A percentile compares a stretch with the other conserved stretches of the same genome.
phyloP scores from a whole-genome alignment of 2,797 vertebrate genomes.

The Anguilla marmorata region DNA sequence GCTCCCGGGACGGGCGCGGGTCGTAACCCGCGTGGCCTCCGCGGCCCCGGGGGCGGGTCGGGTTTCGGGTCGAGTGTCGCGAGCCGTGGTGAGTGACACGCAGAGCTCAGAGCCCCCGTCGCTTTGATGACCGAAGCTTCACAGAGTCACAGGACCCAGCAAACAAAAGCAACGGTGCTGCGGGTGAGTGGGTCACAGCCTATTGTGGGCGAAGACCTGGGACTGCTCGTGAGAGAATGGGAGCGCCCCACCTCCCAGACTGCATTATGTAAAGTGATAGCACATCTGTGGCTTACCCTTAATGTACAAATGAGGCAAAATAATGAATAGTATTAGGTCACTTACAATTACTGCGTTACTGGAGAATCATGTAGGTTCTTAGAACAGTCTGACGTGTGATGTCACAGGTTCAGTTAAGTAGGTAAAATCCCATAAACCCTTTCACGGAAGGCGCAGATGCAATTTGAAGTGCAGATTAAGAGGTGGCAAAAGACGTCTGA shows the following conservation, averaged over 20 bases:
- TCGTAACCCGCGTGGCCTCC: conserved; percentile 50
- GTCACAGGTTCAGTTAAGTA: background rate
- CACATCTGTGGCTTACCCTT: background rate
- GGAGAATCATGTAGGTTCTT: background rate
- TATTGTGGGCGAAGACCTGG: background rate
- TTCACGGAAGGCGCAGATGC: too few species aligned
- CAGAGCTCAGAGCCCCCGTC: conserved; percentile 63
- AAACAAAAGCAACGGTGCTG: conserved; percentile 15
- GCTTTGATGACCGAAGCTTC: conserved; percentile 71
- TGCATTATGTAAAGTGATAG: background rate
- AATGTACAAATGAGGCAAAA: background rate
- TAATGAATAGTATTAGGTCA: background rate
- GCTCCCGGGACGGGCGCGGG: conserved; percentile 15
- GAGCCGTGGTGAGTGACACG: conserved; percentile 73
- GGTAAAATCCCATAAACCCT: background rate
- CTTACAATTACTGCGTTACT: background rate
- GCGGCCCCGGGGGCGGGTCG: conserved; percentile 56
- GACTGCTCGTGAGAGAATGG: background rate
- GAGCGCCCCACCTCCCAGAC: background rate
- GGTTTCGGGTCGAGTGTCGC: conserved; percentile 73
- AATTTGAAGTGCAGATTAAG: too few species aligned
- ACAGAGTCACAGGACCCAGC: background rate
- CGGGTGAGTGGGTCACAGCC: background rate
- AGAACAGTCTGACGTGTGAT: background rate
- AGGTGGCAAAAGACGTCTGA: background rate